Evolutionary conservation across 2,113 vertebrate genomes (phyloP), one percentile per base, ranked within the genome.

Genomic region (Ameiurus melas): DNA sequence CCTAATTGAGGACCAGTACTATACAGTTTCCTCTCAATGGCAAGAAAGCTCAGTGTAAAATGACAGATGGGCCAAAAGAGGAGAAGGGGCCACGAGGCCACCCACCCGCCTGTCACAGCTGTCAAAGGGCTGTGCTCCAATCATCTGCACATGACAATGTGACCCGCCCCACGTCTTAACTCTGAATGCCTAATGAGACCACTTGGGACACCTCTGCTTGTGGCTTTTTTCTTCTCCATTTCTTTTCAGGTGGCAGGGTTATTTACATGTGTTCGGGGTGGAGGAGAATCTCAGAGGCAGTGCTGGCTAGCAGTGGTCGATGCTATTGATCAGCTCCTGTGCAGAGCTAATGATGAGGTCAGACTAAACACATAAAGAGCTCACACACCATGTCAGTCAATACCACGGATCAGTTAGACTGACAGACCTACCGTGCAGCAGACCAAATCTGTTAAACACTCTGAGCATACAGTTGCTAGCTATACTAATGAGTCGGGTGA

Each of bases 181-280:
- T 88, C 83, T 89, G 90, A 91, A 88, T 87, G 86, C 55, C 86
- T 91, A 91, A 91, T 91, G 80, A 89, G 90, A 80, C 80, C 90
- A 79, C 73, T 78, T 86, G 90, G 88, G 88, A 91, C 88, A 86
- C 80, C 43, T 86, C 82, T 87, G 80, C 80, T 55, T 85, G 81
- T 85, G 43, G 39, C 84, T 57, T 77, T 68, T 9, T 27, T 14
- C 19, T 27, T 14, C 19, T 17, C 20, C 27, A 55, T 85, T 80
- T 71, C 64, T 90, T 90, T 87, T 87, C 64, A 87, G 86, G 88
- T 86, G 87, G 80, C 27, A 83, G 84, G 73, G 70, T 88, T 88
- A 89, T 91, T 86, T 86, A 73, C 86, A 91, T 89, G 90, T 84
- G 27, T 68, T 55, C 55, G 66, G 70, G 47, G 25, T 53, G 20